A percentile compares a stretch with the other conserved stretches of the same genome.
Conservation (phyloP, 2,113 vertebrate species). For the Grammomys surdaster region DNA sequence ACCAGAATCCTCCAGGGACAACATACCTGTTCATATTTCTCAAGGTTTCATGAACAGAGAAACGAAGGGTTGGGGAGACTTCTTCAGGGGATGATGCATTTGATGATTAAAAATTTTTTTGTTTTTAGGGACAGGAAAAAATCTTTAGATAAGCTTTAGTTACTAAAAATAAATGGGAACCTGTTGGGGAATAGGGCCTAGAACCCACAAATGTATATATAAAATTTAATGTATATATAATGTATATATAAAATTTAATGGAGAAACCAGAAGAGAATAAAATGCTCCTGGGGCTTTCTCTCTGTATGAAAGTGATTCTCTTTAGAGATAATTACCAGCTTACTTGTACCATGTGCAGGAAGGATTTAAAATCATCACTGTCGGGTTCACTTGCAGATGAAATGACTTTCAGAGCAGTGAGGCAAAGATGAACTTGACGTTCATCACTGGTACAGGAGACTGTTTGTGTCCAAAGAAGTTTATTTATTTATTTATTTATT, state of each 20-base stretch:
- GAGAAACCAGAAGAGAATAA: background rate
- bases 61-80: background rate
- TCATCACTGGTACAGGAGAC: background rate
- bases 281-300: background rate
- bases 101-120: background rate
- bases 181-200: background rate
- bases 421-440: conserved; percentile 24
- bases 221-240: rapidly evolving
- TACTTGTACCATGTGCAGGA: background rate
- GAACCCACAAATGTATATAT: background rate
- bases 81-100: rapidly evolving
- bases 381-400: background rate
- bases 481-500: background rate
- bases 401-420: conserved; percentile 37
- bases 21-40: background rate
- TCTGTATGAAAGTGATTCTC: conserved; percentile 38
- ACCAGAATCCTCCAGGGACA: background rate
- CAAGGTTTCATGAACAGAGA: background rate
- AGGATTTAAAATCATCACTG: background rate
- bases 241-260: background rate
- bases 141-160: background rate
- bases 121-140: background rate
- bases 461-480: background rate
- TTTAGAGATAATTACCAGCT: conserved; percentile 54
- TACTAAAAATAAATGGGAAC: background rate